These are phyloP conservation scores for Clarias batrachus DNA, from an alignment of 2,113 vertebrate species.

Conservation along the genomic window DNA sequence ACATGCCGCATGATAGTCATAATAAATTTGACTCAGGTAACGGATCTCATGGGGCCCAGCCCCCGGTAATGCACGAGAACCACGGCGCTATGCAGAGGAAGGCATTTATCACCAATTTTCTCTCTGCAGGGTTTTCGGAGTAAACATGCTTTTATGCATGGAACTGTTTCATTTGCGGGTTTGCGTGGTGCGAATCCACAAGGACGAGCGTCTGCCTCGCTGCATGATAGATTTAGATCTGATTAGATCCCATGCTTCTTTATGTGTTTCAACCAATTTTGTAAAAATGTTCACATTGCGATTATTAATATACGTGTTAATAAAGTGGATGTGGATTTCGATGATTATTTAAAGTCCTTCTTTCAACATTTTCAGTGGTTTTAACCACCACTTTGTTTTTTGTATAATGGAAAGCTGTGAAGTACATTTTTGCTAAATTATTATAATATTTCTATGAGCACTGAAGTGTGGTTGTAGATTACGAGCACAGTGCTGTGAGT, in stretches of 20 bases:
- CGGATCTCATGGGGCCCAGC: conserved; percentile 25
- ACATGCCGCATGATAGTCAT: conserved; percentile 43
- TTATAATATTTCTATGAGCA: too few relatives aligned
- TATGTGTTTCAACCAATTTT: background rate
- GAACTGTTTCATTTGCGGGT: conserved; percentile 26
- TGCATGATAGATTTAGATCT: background rate
- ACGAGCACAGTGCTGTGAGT: too few relatives aligned
- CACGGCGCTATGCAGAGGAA: conserved; percentile 12
- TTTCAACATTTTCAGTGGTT: too few relatives aligned
- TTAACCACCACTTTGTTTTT: background rate
- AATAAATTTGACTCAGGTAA: conserved; percentile 55
- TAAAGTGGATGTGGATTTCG: background rate
- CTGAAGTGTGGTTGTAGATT: too few relatives aligned
- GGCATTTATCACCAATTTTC: conserved; percentile 26
- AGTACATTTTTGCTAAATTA: too few relatives aligned
- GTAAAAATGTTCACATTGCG: background rate
- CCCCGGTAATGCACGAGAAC: conserved; percentile 13
- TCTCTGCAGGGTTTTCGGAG: background rate
- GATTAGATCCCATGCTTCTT: background rate
- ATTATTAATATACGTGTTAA: background rate
- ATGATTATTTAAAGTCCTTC: too few relatives aligned
- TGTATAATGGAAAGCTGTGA: too few relatives aligned
- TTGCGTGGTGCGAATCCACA: background rate
- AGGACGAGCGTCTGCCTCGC: background rate
- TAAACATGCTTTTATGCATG: conserved; percentile 37